phyloP scores from a whole-genome alignment of 1,140 invertebrate species.

The Eriocheir sinensis region DNA sequence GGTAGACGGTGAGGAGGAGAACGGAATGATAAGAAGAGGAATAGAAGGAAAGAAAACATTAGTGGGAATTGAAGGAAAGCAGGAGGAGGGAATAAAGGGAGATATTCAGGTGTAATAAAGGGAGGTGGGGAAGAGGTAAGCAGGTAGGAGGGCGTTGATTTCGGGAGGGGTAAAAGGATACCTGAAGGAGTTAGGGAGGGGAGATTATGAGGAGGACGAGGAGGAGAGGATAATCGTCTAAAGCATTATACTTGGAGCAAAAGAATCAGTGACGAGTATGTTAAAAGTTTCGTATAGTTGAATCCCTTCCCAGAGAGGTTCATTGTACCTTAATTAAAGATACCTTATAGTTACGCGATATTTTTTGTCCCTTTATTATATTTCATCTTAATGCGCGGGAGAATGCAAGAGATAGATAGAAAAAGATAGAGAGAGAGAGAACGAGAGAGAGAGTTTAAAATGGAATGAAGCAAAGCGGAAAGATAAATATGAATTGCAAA shows the following conservation, averaged over 20 bases:
- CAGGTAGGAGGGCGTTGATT: too few relatives aligned
- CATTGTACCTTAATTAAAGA: constrained; percentile 6
- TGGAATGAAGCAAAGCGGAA: neutral
- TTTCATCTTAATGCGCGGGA: neutral
- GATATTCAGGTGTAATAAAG: too few relatives aligned
- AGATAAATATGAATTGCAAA: too few relatives aligned
- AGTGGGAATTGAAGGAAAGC: neutral
- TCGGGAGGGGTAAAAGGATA: too few relatives aligned
- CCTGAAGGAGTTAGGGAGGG: neutral
- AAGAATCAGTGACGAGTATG: neutral
- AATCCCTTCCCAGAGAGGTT: neutral
- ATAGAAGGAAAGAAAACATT: neutral
- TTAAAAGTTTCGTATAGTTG: neutral
- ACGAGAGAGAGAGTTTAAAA: neutral
- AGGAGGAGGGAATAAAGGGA: neutral
- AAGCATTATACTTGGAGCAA: neutral
- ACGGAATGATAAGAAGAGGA: too few relatives aligned
- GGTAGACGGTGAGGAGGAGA: too few relatives aligned
- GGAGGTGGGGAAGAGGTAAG: too few relatives aligned
- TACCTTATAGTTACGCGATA: neutral
- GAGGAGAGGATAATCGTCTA: neutral
- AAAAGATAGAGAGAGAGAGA: too few relatives aligned
- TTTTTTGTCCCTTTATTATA: neutral
- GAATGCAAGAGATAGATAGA: too few relatives aligned
- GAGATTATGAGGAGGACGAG: neutral